Base-by-base conservation (phyloP, 1,140 invertebrate species). In the Mylabris phalerata region DNA sequence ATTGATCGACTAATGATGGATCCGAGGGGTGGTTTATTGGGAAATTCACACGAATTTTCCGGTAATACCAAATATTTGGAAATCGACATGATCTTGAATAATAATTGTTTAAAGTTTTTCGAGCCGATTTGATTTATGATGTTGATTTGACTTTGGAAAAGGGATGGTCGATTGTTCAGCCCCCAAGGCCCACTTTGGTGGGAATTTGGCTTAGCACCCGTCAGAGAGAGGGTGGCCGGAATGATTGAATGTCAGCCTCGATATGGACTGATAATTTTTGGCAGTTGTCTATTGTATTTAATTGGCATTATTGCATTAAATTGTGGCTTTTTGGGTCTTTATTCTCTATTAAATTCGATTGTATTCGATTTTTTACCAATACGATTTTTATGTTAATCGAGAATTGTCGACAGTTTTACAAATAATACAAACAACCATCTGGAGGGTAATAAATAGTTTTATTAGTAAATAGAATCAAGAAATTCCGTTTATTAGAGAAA, bases 181-280 rank as follows among this genome's bases (percentile, higher is more conserved):
- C 60, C 60, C 56, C 27, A 59, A 59, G 56, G 60, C 60, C 60
- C 56, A 60, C 57, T 63, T 60, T 60, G 61, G 61, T 63, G 61
- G 61, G 61, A 63, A 63, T 63, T 59, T 55, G 59, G 57, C 59
- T 63, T 63, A 63, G 51, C 61, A 63, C 57, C 61, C 61, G 57
- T 60, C 60, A 62, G 42, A 56, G n/a, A 44, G 61, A 63, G 61
- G 61, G 60, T 62, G 57, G 61, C 57, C 43, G 42, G 38, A 40
- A 63, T 60, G 61, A 63, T 63, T 63, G 61, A 63, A 63, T 48
- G 61, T 59, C 57, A 59, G 42, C 45, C 59, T 44, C 61, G 57
- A 63, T 60, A 60, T 59, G 61, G 61, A 49, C 57, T 60, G 61
- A 60, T 63, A 63, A 60, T 63, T 59, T 55, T 63, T 60, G 61